A percentile compares a stretch with the other conserved stretches of the same genome.
Conservation (phyloP, 2,888 invertebrate genomes). For the Pherbina coryleti region DNA sequence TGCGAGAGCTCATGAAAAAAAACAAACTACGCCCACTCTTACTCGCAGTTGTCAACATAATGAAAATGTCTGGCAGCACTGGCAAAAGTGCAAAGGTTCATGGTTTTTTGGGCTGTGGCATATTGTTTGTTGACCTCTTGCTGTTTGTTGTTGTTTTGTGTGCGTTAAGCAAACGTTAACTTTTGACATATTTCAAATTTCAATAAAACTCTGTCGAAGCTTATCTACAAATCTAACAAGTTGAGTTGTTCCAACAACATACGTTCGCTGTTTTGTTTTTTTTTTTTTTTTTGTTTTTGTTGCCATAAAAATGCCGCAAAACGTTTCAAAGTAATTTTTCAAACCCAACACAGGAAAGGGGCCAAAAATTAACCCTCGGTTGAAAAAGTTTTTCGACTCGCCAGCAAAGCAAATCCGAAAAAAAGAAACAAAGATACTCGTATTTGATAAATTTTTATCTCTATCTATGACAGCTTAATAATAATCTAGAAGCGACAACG, state of each 20-base stretch:
- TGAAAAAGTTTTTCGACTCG: slow-evolving; percentile 16
- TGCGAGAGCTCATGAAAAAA: neutral
- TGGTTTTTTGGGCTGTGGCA: neutral
- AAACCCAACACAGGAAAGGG: slow-evolving; percentile 55
- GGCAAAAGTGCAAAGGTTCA: neutral
- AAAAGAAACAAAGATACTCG: slow-evolving; percentile 36
- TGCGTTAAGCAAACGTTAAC: slow-evolving; percentile 35
- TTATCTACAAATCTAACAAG: slow-evolving; percentile 46
- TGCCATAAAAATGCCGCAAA: slow-evolving; percentile 63
- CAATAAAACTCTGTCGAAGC: slow-evolving; percentile 46
- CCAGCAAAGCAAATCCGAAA: neutral
- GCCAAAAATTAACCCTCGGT: slow-evolving; percentile 46
- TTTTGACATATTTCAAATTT: slow-evolving; percentile 54
- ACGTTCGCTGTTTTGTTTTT: slow-evolving; percentile 14
- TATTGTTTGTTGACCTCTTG: neutral
- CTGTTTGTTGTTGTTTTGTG: neutral
- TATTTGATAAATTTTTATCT: slow-evolving; percentile 63
- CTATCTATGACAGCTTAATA: slow-evolving; percentile 66
- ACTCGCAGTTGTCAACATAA: neutral
- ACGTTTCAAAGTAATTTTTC: slow-evolving; percentile 65
- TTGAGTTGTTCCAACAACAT: slow-evolving; percentile 32
- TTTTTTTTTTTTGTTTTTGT: slow-evolving; percentile 7
- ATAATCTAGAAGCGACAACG: slow-evolving; percentile 51
- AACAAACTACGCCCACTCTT: neutral
- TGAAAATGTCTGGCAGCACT: slow-evolving; percentile 15